phyloP scores from a whole-genome alignment of 2,888 invertebrate genomes.

The Mythimna vitellina region DNA sequence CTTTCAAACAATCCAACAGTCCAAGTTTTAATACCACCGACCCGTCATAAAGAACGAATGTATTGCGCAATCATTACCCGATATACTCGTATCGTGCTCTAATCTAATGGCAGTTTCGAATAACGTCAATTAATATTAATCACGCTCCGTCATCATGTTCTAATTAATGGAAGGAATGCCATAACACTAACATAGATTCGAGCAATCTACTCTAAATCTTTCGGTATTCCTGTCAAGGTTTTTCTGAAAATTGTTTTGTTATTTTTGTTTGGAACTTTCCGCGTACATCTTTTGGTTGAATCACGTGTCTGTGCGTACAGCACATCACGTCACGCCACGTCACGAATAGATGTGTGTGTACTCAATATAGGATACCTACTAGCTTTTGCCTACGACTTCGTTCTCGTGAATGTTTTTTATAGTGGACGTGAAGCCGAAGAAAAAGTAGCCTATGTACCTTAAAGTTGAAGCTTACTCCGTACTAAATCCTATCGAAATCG shows the following conservation, averaged over 20 bases:
- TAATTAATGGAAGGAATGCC: slow-evolving; percentile 69
- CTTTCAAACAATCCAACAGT: too few relatives aligned
- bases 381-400: background rate
- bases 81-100: slow-evolving; percentile 39
- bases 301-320: background rate
- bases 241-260: slow-evolving; percentile 39
- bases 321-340: too few relatives aligned
- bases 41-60: slow-evolving; percentile 22
- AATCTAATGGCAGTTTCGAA: slow-evolving; percentile 63
- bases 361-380: too few relatives aligned
- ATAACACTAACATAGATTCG: slow-evolving; percentile 64
- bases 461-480: too few relatives aligned
- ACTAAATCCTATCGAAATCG: too few relatives aligned
- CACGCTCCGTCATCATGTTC: slow-evolving; percentile 65
- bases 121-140: slow-evolving; percentile 71
- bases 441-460: too few relatives aligned
- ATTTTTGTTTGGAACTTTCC: slow-evolving; percentile 20
- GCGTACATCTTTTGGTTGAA: slow-evolving; percentile 5
- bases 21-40: background rate
- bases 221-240: slow-evolving; percentile 45
- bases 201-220: slow-evolving; percentile 55
- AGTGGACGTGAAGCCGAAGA: too few relatives aligned
- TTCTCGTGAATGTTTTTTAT: too few relatives aligned
- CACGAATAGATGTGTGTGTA: background rate
- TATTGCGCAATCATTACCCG: slow-evolving; percentile 45